A percentile compares a stretch with the other conserved stretches of the same genome.
Evolutionary conservation across 2,888 invertebrate species (phyloP).

Genomic region (Aspidiotus destructor): DNA sequence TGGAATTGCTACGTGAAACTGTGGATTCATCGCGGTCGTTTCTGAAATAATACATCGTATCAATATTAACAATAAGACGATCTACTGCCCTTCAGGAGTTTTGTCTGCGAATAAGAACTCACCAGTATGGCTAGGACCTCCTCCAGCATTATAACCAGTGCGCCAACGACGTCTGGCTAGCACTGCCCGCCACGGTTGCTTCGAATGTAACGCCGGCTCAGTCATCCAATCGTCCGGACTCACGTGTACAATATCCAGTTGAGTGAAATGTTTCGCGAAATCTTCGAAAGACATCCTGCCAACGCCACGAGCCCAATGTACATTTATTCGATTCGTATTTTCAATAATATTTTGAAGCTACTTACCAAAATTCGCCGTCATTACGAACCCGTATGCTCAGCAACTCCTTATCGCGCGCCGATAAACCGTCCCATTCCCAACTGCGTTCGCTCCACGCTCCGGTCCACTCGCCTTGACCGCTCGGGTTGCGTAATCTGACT

Average conservation of each 20-base stretch:
- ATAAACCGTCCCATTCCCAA: slow-evolving; percentile 59
- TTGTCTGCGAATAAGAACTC: slow-evolving; percentile 34
- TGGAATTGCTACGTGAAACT: slow-evolving; percentile 61
- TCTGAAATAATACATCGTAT: slow-evolving; percentile 43
- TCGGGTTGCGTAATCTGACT: slow-evolving; percentile 56
- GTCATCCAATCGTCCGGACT: slow-evolving; percentile 67
- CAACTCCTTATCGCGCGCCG: slow-evolving; percentile 53
- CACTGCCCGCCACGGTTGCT: slow-evolving; percentile 62
- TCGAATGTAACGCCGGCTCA: slow-evolving; percentile 56
- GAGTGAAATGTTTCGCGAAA: slow-evolving; percentile 56
- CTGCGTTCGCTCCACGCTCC: slow-evolving; percentile 62
- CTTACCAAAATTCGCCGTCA: slow-evolving; percentile 60
- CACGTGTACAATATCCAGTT: slow-evolving; percentile 61
- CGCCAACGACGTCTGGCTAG: slow-evolving; percentile 58
- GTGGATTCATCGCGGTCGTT: slow-evolving; percentile 58
- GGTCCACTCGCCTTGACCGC: slow-evolving; percentile 59
- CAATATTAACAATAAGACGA: neutral
- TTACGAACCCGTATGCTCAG: slow-evolving; percentile 53
- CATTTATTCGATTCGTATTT: neutral
- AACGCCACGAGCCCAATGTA: neutral
- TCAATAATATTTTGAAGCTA: neutral
- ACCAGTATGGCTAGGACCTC: slow-evolving; percentile 53
- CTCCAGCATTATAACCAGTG: slow-evolving; percentile 60
- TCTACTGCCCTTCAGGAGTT: too few species aligned
- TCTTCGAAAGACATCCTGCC: slow-evolving; percentile 62